A percentile compares a stretch with the other conserved stretches of the same genome.
phyloP scores from a whole-genome alignment of 2,113 vertebrate genomes.

The Colistium nudipinnis region DNA sequence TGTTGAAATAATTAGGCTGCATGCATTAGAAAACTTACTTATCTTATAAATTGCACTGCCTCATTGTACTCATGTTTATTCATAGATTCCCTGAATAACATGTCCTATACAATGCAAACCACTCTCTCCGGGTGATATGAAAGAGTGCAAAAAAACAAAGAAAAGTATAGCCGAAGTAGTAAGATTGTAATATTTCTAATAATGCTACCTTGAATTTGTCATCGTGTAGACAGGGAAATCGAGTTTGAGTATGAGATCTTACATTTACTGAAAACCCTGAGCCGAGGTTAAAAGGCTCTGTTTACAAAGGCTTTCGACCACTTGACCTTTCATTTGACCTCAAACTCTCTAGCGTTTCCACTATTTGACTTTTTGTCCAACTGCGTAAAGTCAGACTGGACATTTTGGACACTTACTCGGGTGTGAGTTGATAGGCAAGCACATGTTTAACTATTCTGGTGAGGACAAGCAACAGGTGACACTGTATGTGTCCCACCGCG shows the following conservation, averaged over 20 bases:
- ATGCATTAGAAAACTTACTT: constrained; percentile 16
- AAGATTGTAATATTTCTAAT: too few relatives aligned
- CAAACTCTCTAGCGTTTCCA: too few relatives aligned
- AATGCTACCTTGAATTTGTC: neutral
- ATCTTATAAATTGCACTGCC: constrained; percentile 22
- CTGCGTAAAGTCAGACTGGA: neutral
- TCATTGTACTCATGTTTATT: constrained; percentile 14
- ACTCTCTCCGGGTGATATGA: constrained; percentile 3
- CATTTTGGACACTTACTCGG: neutral
- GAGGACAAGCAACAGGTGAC: neutral
- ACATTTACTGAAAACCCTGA: neutral
- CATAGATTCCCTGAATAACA: constrained; percentile 7
- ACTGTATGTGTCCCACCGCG: neutral
- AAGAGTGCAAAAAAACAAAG: neutral
- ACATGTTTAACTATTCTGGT: neutral
- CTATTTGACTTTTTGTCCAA: neutral
- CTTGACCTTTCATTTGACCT: too few relatives aligned
- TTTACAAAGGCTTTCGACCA: too few relatives aligned
- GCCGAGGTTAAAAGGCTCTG: neutral
- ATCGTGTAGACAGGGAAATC: too few relatives aligned
- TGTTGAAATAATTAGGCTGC: constrained; percentile 46
- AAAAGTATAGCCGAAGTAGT: too few relatives aligned
- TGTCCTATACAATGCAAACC: constrained; percentile 27
- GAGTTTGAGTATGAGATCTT: too few relatives aligned
- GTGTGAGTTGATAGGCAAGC: neutral